phyloP scores from a whole-genome alignment of 1,140 invertebrate genomes.

The Cyclargus thomasi region DNA sequence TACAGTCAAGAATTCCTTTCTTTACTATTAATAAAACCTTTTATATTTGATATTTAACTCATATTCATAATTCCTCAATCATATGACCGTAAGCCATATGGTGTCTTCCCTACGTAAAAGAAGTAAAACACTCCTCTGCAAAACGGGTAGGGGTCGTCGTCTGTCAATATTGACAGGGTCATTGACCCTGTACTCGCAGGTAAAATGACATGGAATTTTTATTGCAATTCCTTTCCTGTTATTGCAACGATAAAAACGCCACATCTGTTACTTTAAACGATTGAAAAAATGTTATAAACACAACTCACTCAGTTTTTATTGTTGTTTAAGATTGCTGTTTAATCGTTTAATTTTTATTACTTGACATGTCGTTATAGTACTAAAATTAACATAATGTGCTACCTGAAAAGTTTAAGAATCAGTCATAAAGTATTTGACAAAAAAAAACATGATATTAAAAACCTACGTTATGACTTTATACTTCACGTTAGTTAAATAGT shows the following conservation, averaged over 20 bases:
- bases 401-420: no score
- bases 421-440: no score
- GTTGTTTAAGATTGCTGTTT: neutral
- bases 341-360: neutral
- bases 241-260: neutral
- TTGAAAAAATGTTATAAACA: slow-evolving; percentile 2
- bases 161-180: neutral
- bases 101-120: neutral
- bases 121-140: neutral
- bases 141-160: neutral
- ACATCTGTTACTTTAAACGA: slow-evolving; percentile 5
- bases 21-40: no score
- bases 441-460: no score
- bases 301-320: neutral
- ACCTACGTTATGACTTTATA: no score
- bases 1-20: no score
- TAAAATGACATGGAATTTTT: neutral
- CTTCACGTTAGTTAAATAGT: no score
- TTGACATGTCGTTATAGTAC: no score
- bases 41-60: no score
- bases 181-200: neutral
- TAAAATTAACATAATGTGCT: neutral
- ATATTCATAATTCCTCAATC: no score
- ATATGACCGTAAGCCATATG: neutral
- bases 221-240: neutral